Percentiles rank a stretch among this genome's conserved stretches.
phyloP scores from a whole-genome alignment of 2,113 vertebrate species.

The Hippocampus mohnikei region DNA sequence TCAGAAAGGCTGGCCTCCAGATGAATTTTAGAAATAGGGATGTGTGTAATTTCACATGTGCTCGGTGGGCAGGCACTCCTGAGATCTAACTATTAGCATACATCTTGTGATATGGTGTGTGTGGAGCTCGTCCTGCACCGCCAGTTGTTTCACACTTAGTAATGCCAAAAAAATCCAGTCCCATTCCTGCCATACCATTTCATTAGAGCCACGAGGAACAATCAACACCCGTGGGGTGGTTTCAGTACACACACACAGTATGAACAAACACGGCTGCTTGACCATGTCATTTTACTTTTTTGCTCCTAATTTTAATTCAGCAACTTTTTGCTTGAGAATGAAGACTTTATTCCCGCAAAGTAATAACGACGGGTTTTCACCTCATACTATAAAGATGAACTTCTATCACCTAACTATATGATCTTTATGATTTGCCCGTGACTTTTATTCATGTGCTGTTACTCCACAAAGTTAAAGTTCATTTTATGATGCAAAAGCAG shows the following conservation, averaged over 20 bases:
- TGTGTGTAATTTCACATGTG: no score
- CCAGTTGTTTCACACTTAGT: conserved; percentile 29
- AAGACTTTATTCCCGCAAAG: no score
- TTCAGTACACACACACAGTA: conserved; percentile 19
- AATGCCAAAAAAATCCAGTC: conserved; percentile 14
- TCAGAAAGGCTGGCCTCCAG: no score
- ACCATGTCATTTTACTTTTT: conserved; percentile 7
- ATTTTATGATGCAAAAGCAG: not conserved
- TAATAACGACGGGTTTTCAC: no score
- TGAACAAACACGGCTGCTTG: conserved; percentile 30
- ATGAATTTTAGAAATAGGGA: no score
- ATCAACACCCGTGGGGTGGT: conserved; percentile 36
- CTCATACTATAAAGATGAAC: no score
- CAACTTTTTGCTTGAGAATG: no score
- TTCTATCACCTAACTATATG: no score
- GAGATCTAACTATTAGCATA: not conserved
- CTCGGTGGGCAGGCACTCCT: no score
- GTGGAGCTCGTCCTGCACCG: conserved; percentile 10
- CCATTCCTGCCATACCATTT: conserved; percentile 42
- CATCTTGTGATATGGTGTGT: not conserved
- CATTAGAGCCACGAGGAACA: conserved; percentile 39
- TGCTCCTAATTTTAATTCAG: no score
- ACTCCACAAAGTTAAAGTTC: not conserved
- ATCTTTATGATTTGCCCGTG: no score
- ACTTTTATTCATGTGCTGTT: no score